A percentile compares a stretch with the other conserved stretches of the same genome.
Evolutionary conservation across 1,140 invertebrate genomes (phyloP).

Genomic region (Aphelinus atriplicis): DNA sequence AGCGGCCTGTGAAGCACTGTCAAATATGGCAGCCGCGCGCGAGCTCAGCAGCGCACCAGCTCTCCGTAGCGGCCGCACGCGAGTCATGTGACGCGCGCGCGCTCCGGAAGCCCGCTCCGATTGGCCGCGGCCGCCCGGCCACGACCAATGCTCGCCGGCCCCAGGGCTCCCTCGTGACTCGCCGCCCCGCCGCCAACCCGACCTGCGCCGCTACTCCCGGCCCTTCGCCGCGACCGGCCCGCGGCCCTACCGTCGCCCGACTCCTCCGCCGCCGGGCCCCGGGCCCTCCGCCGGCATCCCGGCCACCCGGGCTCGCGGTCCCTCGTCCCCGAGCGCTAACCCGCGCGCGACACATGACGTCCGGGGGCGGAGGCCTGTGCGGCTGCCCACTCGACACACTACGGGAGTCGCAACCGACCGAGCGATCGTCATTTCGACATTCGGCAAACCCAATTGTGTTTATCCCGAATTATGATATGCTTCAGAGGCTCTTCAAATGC

Average conservation of each 20-base stretch:
- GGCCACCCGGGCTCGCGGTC: background rate
- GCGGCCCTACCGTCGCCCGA: background rate
- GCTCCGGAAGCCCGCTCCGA: constrained; percentile 30
- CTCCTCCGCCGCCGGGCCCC: background rate
- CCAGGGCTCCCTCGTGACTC: background rate
- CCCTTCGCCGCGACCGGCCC: background rate
- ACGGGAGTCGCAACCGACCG: no score
- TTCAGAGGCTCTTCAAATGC: no score
- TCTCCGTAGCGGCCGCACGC: constrained; percentile 58
- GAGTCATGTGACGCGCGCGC: constrained; percentile 73
- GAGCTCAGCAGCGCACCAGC: no score
- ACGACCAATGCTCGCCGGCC: background rate
- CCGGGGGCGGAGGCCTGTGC: constrained; percentile 20
- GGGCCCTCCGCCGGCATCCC: constrained; percentile 1
- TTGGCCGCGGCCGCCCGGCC: constrained; percentile 3
- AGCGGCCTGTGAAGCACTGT: constrained; percentile 64
- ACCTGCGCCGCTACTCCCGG: background rate
- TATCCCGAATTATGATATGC: no score
- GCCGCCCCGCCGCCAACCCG: background rate
- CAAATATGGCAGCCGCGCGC: constrained; percentile 70
- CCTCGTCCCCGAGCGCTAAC: no score
- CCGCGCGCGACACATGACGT: constrained; percentile 38
- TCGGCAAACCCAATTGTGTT: no score
- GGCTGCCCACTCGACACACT: no score
- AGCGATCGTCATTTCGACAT: no score